These are phyloP conservation scores for Ferdinandea cuprea DNA, from an alignment of 2,888 invertebrate genomes.

Conservation along the genomic window DNA sequence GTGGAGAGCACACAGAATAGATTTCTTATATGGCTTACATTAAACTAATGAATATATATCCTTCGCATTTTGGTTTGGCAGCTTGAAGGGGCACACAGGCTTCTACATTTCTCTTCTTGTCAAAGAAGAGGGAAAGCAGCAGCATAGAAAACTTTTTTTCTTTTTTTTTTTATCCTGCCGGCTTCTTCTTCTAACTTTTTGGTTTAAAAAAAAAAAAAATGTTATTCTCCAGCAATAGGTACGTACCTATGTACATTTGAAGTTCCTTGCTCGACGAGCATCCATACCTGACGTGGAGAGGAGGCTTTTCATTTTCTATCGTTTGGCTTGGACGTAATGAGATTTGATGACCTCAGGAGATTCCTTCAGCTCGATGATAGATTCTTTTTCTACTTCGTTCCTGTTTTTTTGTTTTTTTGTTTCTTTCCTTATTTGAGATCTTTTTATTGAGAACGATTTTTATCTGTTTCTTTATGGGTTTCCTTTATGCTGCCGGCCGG, in stretches of 20 bases:
- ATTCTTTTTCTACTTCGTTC: constrained; percentile 58
- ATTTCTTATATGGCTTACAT: constrained; percentile 71
- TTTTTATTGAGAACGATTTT: constrained; percentile 62
- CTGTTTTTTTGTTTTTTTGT: too few relatives aligned
- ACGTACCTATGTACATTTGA: constrained; percentile 24
- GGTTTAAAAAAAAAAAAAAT: constrained; percentile 45
- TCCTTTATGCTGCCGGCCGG: constrained; percentile 32
- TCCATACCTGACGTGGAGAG: constrained; percentile 58
- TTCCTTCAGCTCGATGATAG: constrained; percentile 72
- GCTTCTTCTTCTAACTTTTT: constrained; percentile 38
- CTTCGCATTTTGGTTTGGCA: constrained; percentile 67
- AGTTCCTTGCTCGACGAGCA: constrained; percentile 4
- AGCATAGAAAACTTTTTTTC: constrained; percentile 29
- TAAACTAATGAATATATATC: constrained; percentile 75
- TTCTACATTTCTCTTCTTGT: constrained; percentile 22
- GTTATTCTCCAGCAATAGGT: constrained; percentile 53
- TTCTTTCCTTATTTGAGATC: constrained; percentile 36
- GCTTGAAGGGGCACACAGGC: constrained; percentile 49
- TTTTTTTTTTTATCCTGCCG: constrained; percentile 2
- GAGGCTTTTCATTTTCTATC: constrained; percentile 73
- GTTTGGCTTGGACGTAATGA: constrained; percentile 72
- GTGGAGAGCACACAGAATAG: constrained; percentile 40
- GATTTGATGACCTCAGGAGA: constrained; percentile 74
- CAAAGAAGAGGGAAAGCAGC: constrained; percentile 19
- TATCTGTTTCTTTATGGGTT: constrained; percentile 59